Base-by-base conservation (phyloP, 2,888 invertebrate species). In the Macrosoma leucophasiata region DNA sequence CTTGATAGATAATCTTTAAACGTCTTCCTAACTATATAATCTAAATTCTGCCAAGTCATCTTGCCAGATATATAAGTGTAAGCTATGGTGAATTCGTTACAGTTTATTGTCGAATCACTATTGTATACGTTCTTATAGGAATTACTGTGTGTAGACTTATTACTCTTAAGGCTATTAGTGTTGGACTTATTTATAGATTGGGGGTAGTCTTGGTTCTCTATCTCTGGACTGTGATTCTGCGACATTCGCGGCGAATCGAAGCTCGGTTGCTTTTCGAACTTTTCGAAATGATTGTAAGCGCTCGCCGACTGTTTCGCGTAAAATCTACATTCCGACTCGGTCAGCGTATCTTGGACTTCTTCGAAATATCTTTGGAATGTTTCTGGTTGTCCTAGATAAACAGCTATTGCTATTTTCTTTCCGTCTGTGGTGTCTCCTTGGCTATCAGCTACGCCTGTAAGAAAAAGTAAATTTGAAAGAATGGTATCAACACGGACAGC, bases 1-100 rank as follows among this genome's bases (percentile, higher is more conserved):
- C 96, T 89, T 24, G 94, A 90, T 33, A 96, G 88, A 74, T 97
- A 97, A 59, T 98, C 97, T 72, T 97, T 97, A 71, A 98, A 97
- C 31, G 95, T 92, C 71, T 95, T 91, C 55, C 94, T 88, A 43
- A 97, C 93, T 52, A 94, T 92, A 55, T 93, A 93, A 77, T 98
- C 97, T 58, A 98, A 84, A 62, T 94, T 92, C 66, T 96, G 95
- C 98, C 98, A 98, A 37, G 94, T 94, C 0, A 96, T 96, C 71
- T 96, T 95, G 39, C 95, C 93, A 50, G 95, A 94, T 44, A 97
- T 93, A 59, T 92, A 94, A 3, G 97, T 91, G 55, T 90, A 92
- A 8, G 97, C 96, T 61, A 97, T 93, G 3, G 93, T 86, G 61
- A 93, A 92, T 69, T 92, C 91, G 68, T 90, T 90, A 42, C 87